Conservation (phyloP, 2,888 invertebrate genomes). For the Leucozona laternaria region DNA sequence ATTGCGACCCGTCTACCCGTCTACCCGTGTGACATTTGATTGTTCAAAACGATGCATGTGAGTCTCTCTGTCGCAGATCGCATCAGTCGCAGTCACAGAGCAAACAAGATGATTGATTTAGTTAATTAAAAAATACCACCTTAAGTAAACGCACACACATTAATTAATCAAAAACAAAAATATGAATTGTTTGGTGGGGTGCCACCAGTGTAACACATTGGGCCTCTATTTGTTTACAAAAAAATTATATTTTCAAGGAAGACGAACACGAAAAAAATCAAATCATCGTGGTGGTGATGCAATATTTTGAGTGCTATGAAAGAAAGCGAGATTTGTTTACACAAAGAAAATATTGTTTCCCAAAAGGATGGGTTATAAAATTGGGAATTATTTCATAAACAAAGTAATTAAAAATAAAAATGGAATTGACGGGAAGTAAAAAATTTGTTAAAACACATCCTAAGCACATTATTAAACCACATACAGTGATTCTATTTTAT, state of each 20-base stretch:
- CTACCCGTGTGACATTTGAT: conserved; percentile 52
- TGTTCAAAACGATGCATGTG: conserved; percentile 25
- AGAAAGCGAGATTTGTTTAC: conserved; percentile 48
- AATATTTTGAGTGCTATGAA: conserved; percentile 17
- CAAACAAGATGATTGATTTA: conserved; percentile 42
- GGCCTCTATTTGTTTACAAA: conserved; percentile 54
- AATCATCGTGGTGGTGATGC: too few species aligned
- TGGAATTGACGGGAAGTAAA: conserved; percentile 15
- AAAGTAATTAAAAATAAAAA: conserved; percentile 57
- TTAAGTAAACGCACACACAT: conserved; percentile 40
- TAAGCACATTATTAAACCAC: conserved; percentile 56
- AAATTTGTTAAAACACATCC: conserved; percentile 26
- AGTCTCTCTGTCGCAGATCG: conserved; percentile 7
- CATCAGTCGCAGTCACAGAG: conserved; percentile 1
- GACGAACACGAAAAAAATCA: neutral
- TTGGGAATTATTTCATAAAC: conserved; percentile 45
- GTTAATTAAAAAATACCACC: conserved; percentile 39
- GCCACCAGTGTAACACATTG: conserved; percentile 44
- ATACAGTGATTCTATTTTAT: conserved; percentile 44
- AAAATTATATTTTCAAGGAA: conserved; percentile 49
- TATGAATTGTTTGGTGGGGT: conserved; percentile 48
- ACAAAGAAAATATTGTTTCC: neutral
- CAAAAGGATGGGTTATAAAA: conserved; percentile 38
- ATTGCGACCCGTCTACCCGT: conserved; percentile 56
- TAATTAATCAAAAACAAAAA: conserved; percentile 47